Base-by-base conservation (phyloP, 2,888 invertebrate species). In the Himalopsyche anomala region DNA sequence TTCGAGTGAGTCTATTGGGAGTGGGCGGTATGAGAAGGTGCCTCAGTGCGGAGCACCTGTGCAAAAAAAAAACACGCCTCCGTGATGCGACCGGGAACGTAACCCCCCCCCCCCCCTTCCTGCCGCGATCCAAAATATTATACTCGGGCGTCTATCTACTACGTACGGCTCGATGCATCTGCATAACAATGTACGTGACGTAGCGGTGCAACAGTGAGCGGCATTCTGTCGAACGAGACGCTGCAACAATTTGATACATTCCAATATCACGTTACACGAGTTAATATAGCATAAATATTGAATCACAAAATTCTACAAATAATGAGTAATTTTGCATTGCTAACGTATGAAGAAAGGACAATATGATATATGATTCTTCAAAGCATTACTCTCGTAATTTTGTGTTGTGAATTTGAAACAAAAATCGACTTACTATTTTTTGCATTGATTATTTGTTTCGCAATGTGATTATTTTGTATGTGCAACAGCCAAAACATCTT, bases 161-260 rank as follows among this genome's bases (percentile, higher is more conserved):
- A 74, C 74, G 74, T 74, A 74, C 74, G 28, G 38, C 74, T 38
- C 12, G 74, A 36, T 74, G 74, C 74, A 74, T 74, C 38, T 74
- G 38, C 74, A 74, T 74, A 74, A 74, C 19, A 74, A 74, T 74
- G 36, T 74, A 74, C 74, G 74, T 15, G 74, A 74, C 74, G 74
- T 51, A 3, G 74, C 74, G 38, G 38, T 74, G 74, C 62, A 62
- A 8, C 74, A 15, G 74, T 36, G 15, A 38, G 36, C 74, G 74
- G 74, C 28, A 74, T 36, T 74, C 74, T 15, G 12, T 38, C 74
- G 74, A 36, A 11, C 12, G 74, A 38, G 74, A 36, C 74, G 0
- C 38, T 74, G 38, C 74, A 74, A 38, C 74, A 12, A 74, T 74
- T 38, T 36, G 74, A 74, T 38, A 74, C 28, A 74, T 74, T 36